Evolutionary conservation across 1,140 invertebrate species (phyloP).

Genomic region (Drosophila lacteicornis): DNA sequence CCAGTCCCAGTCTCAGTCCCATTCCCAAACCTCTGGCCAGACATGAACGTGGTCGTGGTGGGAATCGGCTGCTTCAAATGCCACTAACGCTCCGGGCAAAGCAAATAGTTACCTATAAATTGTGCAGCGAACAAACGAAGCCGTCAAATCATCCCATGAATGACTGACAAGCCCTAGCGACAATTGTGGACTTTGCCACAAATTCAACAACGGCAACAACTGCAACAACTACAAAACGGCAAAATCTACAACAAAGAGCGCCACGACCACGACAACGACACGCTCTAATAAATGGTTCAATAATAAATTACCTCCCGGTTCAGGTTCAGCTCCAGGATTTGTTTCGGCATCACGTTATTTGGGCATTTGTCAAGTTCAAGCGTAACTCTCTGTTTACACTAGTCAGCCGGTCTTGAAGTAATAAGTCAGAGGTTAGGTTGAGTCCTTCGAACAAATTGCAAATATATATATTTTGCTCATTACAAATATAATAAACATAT

Average conservation of each 20-base stretch:
- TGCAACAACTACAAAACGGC: background rate
- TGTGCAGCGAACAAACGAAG: slow-evolving; percentile 59
- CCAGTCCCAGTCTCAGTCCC: slow-evolving; percentile 9
- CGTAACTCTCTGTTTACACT: slow-evolving; percentile 64
- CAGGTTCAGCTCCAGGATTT: slow-evolving; percentile 53
- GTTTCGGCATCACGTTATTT: slow-evolving; percentile 78
- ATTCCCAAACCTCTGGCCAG: slow-evolving; percentile 26
- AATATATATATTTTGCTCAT: background rate
- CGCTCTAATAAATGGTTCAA: slow-evolving; percentile 80
- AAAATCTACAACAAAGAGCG: slow-evolving; percentile 19
- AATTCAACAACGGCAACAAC: slow-evolving; percentile 15
- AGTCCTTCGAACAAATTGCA: no score
- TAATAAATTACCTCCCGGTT: slow-evolving; percentile 70
- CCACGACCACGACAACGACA: slow-evolving; percentile 57
- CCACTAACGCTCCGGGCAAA: slow-evolving; percentile 61
- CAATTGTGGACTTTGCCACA: slow-evolving; percentile 62
- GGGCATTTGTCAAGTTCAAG: slow-evolving; percentile 82
- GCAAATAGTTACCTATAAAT: slow-evolving; percentile 70
- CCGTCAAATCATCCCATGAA: slow-evolving; percentile 67
- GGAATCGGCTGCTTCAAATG: slow-evolving; percentile 75
- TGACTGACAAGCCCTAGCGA: slow-evolving; percentile 70
- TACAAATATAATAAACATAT: background rate
- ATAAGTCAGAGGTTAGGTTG: background rate
- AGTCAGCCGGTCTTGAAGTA: slow-evolving; percentile 18
- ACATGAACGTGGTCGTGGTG: slow-evolving; percentile 48